Evolutionary conservation across 2,888 invertebrate genomes (phyloP), one percentile per base, ranked within the genome.

Genomic region (Reticulitermes lucifugus): DNA sequence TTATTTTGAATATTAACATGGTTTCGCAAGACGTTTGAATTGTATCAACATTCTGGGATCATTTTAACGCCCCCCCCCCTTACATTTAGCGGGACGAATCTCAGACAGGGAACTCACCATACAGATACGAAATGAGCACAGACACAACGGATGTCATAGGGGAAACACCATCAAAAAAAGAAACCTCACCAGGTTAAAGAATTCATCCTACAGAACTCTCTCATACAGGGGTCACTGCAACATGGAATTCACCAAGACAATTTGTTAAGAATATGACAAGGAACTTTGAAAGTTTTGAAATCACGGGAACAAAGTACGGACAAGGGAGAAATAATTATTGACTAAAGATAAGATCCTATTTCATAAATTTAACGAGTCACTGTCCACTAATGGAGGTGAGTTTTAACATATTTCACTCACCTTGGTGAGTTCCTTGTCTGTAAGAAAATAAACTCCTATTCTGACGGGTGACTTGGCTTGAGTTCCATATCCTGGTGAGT

Each of bases 361-460:
- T 70, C 70, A 70, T 25, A 73, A 73, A 21, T 73, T 73, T 73
- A 41, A 41, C 14, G n/a, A 70, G 70, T 29, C 41, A 41, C 14
- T 73, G 73, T 73, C 73, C 73, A 12, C 41, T 29, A 18, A 10
- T 41, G 21, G 29, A 29, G 73, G 73, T 73, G 41, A 73, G 73
- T 73, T 73, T 18, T 7, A 10, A 35, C 18, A n/a, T 21, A 35
- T 21, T 73, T 35, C 41, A 73, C 41, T 41, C 73, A 71, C 41
- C 73, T 73, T 73, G 73, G 73, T 73, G 73, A 73, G 73, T 73
- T 73, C 73, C 73, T 73, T 73, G 73, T 41, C 73, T 73, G 35
- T 73, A 21, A 29, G n/a, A 70, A 65, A 65, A 73, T 9, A 35
- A 73, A 14, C 41, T 41, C 73, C 73, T 29, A 21, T 41, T 21